Evolutionary conservation across 2,113 vertebrate species (phyloP).

Genomic region (Gadus macrocephalus): DNA sequence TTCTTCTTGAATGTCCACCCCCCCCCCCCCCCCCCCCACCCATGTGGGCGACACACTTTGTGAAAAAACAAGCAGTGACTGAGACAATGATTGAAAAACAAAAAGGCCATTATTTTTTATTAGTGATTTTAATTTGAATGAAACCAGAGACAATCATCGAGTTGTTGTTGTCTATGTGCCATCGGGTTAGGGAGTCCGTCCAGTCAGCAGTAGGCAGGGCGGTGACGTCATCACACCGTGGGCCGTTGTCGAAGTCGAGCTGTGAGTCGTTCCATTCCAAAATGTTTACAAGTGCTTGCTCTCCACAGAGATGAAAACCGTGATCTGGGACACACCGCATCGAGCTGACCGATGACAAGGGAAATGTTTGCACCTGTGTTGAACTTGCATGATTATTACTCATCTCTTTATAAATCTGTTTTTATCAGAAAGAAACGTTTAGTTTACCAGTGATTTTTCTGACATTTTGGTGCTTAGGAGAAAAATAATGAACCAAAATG

Average conservation of each 20-base stretch:
- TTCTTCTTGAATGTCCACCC: conserved; percentile 64
- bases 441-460: conserved; percentile 18
- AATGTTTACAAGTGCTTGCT: conserved; percentile 69
- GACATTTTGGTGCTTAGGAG: conserved; percentile 2
- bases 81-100: conserved; percentile 18
- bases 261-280: conserved; percentile 39
- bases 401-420: not conserved
- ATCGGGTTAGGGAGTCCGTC: too few relatives aligned
- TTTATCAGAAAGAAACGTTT: too few relatives aligned
- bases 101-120: conserved; percentile 55
- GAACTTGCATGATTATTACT: conserved; percentile 4
- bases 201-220: too few relatives aligned
- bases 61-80: too few relatives aligned
- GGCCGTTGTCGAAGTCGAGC: not conserved
- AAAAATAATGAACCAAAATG: not conserved
- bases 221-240: too few relatives aligned
- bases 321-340: conserved; percentile 55
- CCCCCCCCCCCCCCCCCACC: too few relatives aligned
- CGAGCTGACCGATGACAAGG: conserved; percentile 55
- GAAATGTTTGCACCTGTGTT: conserved; percentile 33
- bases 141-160: conserved; percentile 73
- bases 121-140: conserved; percentile 44
- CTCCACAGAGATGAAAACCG: conserved; percentile 20
- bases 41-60: too few relatives aligned
- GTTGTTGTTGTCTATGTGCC: conserved; percentile 52